Evolutionary conservation across 2,113 vertebrate genomes (phyloP).

Genomic region (Rhinichthys klamathensis): DNA sequence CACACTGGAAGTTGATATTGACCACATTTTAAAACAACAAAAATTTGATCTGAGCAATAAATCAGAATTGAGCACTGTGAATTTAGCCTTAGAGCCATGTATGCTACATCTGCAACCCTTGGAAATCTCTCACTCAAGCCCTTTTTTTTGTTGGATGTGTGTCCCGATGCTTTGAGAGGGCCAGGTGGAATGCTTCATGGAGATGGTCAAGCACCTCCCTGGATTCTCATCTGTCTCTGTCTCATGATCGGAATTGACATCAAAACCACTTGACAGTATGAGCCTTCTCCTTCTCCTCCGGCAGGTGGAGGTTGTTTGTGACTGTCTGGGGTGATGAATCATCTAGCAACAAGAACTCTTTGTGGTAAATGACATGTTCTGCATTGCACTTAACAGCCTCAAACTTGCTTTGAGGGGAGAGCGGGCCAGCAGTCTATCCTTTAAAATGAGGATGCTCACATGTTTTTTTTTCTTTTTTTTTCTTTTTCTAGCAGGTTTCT

Average conservation of each 20-base stretch:
- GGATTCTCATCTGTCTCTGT: not conserved
- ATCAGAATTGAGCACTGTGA: no score
- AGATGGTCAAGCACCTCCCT: not conserved
- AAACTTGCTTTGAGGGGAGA: not conserved
- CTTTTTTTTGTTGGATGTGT: not conserved
- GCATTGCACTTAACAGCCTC: conserved; percentile 13
- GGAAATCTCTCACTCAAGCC: not conserved
- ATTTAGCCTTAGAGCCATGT: no score
- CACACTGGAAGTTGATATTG: no score
- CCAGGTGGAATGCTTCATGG: not conserved
- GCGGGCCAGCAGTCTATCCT: not conserved
- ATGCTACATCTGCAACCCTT: not conserved
- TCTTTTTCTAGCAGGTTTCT: not conserved
- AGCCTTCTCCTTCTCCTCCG: not conserved
- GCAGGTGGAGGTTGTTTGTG: not conserved
- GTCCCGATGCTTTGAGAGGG: not conserved
- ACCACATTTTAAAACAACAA: no score
- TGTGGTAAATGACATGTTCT: not conserved
- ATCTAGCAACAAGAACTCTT: not conserved
- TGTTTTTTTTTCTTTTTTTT: not conserved
- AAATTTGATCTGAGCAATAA: no score
- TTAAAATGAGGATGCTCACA: not conserved
- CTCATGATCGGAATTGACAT: not conserved
- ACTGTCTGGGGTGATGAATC: conserved; percentile 6
- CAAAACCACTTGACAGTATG: not conserved